phyloP scores from a whole-genome alignment of 2,888 invertebrate genomes.

The Eristalis tenax region DNA sequence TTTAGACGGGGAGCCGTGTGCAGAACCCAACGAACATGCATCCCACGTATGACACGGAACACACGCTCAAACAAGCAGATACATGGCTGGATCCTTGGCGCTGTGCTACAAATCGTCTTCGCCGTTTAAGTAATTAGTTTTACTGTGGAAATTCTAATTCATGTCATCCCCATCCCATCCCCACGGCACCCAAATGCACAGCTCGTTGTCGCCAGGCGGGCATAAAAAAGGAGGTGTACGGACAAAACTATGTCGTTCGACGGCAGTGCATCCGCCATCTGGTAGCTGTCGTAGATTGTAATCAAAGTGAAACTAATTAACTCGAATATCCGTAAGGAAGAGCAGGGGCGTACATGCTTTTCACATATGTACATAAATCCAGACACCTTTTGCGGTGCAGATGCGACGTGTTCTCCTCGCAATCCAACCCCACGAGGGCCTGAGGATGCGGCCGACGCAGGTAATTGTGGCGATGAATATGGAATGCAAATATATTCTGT shows the following conservation, averaged over 20 bases:
- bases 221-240: background rate
- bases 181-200: background rate
- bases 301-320: slow-evolving; percentile 70
- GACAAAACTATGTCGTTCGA: slow-evolving; percentile 1
- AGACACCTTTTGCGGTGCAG: slow-evolving; percentile 39
- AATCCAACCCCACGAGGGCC: background rate
- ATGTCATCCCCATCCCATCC: slow-evolving; percentile 11
- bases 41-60: background rate
- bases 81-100: slow-evolving; percentile 16
- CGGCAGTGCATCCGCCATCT: background rate
- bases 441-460: background rate
- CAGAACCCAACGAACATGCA: slow-evolving; percentile 35
- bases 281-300: slow-evolving; percentile 33
- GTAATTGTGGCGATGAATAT: slow-evolving; percentile 28
- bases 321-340: slow-evolving; percentile 60
- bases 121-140: slow-evolving; percentile 67
- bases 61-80: too few relatives aligned
- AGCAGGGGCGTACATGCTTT: slow-evolving; percentile 12
- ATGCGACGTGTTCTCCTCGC: slow-evolving; percentile 33
- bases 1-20: slow-evolving; percentile 13
- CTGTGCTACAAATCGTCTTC: slow-evolving; percentile 49
- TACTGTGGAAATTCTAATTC: slow-evolving; percentile 63
- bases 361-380: background rate
- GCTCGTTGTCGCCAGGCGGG: background rate
- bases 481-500: slow-evolving; percentile 29